Base-by-base conservation (phyloP, 64 coral and sea anemone genomes). In the Montipora sp. region DNA sequence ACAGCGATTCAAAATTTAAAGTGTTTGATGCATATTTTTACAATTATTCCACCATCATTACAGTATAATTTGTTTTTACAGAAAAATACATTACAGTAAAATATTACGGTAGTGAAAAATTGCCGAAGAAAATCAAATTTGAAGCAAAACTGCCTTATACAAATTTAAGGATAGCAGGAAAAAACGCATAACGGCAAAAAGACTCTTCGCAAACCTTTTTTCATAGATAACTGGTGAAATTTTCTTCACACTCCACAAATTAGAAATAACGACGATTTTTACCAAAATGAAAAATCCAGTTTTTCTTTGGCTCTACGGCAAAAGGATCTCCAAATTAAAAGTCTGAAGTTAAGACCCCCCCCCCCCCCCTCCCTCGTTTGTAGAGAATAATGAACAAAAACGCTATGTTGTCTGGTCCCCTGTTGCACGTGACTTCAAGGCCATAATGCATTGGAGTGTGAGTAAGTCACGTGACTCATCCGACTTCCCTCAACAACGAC, bases 41-140 rank as follows among this genome's bases (percentile, higher is more conserved):
- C 59, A 59, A 80, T 12, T 81, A 59, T 53, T 83, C 24, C 80
- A 66, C 27, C 59, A 19, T 66, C 47, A 68, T 67, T n/a, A 83
- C 14, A 68, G 27, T 18, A 61, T 78, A 79, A 36, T 36, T 36
- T 36, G 36, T 36, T 36, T 36, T 36, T 36, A 36, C 36, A 36
- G 36, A 36, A 36, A 36, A 36, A 36, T 36, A 36, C 36, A 36
- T 36, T 36, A 36, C 36, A 36, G 36, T 36, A 36, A 36, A 36
- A 36, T 36, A 36, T 36, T 36, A 36, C 36, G 36, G 36, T 36
- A 68, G 14, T 5, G 63, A 14, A 14, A 13, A 68, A 18, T 68
- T 2, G 0, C 8, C 13, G 14, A n/a, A n/a, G 14, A 14, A 68
- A 18, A 18, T 68, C 18, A 13, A 5, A 68, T 16, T n/a, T 68